Evolutionary conservation across 2,888 invertebrate species (phyloP).

Genomic region (Stenotaenia linearis): DNA sequence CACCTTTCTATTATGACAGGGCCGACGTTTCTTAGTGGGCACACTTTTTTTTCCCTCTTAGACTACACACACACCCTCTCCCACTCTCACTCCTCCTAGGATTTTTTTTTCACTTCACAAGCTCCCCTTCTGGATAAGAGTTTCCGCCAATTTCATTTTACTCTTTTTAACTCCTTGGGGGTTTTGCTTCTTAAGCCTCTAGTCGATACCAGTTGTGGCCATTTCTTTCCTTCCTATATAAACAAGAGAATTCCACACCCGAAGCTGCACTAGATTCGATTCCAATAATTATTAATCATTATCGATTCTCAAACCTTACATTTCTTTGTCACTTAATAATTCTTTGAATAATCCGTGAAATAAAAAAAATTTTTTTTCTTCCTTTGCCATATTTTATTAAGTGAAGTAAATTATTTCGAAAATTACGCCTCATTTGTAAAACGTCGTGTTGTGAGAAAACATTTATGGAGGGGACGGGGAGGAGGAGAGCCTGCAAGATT

Average conservation of each 20-base stretch:
- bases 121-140: not conserved
- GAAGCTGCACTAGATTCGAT: not conserved
- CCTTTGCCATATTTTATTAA: not conserved
- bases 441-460: slow-evolving; percentile 4
- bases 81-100: not conserved
- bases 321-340: not conserved
- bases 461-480: not conserved
- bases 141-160: slow-evolving; percentile 27
- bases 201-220: not conserved
- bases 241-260: not conserved
- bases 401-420: slow-evolving; percentile 1
- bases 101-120: slow-evolving; percentile 2
- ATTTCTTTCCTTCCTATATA: not conserved
- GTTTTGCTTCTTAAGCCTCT: not conserved
- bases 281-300: not conserved
- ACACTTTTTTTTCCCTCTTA: slow-evolving; percentile 4
- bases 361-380: not conserved
- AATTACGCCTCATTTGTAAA: slow-evolving; percentile 5
- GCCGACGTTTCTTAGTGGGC: slow-evolving; percentile 30
- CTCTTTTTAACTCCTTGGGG: slow-evolving; percentile 4
- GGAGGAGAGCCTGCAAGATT: slow-evolving; percentile 13
- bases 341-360: not conserved
- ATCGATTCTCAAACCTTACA: not conserved
- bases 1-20: slow-evolving; percentile 32
- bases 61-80: not conserved